These are phyloP conservation scores for Epistrophe grossulariae DNA, from an alignment of 2,888 invertebrate genomes.

Conservation along the genomic window DNA sequence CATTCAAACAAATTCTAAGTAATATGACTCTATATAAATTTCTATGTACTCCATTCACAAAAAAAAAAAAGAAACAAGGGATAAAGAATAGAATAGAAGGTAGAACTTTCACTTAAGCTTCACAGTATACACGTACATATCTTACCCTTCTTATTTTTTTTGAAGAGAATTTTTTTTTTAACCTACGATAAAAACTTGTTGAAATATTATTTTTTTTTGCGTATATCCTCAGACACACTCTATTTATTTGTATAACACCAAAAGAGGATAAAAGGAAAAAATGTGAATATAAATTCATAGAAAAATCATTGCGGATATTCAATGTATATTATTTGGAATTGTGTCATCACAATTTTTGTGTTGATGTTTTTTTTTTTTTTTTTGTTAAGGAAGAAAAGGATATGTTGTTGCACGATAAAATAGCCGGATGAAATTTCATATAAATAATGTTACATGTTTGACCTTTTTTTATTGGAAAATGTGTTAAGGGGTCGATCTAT, in stretches of 20 bases:
- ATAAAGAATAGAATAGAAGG: slow-evolving; percentile 3
- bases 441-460: slow-evolving; percentile 1
- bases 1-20: not conserved
- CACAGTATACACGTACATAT: not conserved
- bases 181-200: slow-evolving; percentile 52
- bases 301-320: slow-evolving; percentile 12
- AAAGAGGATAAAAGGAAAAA: slow-evolving; percentile 25
- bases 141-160: not conserved
- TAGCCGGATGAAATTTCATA: slow-evolving; percentile 5
- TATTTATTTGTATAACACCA: slow-evolving; percentile 16
- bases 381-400: not conserved
- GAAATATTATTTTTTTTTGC: slow-evolving; percentile 22
- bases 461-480: not conserved
- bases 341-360: slow-evolving; percentile 28
- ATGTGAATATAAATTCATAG: not conserved
- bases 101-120: slow-evolving; percentile 10
- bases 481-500: slow-evolving; percentile 8
- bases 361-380: not conserved
- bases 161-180: slow-evolving; percentile 6
- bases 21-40: not conserved
- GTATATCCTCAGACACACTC: not conserved
- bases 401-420: not conserved
- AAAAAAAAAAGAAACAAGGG: slow-evolving; percentile 28
- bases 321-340: slow-evolving; percentile 32
- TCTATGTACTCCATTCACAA: not conserved